These are phyloP conservation scores for Quadriops clusia DNA, from an alignment of 2,888 invertebrate genomes.

Conservation along the genomic window DNA sequence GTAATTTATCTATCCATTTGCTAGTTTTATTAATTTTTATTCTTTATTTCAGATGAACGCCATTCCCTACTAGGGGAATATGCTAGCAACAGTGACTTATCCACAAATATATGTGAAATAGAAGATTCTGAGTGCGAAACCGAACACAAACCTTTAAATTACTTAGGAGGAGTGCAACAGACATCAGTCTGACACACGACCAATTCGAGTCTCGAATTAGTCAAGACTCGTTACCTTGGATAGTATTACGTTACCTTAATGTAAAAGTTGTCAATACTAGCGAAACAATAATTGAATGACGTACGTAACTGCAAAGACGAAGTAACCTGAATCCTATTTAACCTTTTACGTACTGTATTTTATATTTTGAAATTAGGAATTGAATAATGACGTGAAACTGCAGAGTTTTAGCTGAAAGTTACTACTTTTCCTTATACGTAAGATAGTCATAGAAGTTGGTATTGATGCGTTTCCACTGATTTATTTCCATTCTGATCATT, in stretches of 20 bases:
- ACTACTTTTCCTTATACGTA: no score
- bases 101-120: conserved; percentile 83
- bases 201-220: conserved; percentile 20
- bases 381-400: no score
- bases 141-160: conserved; percentile 36
- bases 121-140: conserved; percentile 74
- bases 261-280: no score
- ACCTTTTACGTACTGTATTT: no score
- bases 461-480: no score
- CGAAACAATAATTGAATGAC: no score
- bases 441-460: no score
- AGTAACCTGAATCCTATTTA: no score
- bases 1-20: neutral
- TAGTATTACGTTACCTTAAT: conserved; percentile 26
- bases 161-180: conserved; percentile 32
- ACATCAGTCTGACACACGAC: conserved; percentile 33
- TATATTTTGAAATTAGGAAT: no score
- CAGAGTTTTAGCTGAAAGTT: no score
- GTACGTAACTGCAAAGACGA: no score
- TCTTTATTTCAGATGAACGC: conserved; percentile 48
- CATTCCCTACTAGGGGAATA: conserved; percentile 61
- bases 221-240: conserved; percentile 28
- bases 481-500: no score
- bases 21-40: conserved; percentile 3
- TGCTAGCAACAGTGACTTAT: conserved; percentile 74